phyloP scores from a whole-genome alignment of 2,113 vertebrate genomes.

The Catharus bicknelli region DNA sequence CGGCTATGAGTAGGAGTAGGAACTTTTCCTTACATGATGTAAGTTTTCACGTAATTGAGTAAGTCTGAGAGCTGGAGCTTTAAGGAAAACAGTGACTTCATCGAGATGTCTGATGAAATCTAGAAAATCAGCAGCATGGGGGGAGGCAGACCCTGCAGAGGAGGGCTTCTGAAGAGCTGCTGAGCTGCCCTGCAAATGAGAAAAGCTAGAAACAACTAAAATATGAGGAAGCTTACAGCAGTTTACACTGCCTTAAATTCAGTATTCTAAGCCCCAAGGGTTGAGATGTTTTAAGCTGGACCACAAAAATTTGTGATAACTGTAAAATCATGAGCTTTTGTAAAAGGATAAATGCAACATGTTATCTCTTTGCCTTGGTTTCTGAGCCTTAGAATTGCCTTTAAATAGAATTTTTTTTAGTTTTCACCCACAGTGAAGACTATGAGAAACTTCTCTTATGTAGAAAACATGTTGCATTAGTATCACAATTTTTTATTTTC shows the following conservation, averaged over 20 bases:
- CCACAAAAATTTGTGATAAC: background rate
- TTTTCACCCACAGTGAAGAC: background rate
- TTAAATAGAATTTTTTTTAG: background rate
- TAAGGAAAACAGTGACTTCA: background rate
- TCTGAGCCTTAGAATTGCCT: background rate
- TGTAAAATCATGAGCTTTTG: background rate
- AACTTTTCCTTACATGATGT: background rate
- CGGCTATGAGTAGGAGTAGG: background rate
- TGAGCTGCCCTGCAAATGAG: background rate
- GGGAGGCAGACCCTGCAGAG: background rate
- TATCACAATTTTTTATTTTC: background rate
- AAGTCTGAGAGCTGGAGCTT: background rate
- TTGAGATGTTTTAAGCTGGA: background rate
- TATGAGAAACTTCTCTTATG: background rate
- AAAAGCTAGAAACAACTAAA: background rate
- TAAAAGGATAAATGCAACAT: background rate
- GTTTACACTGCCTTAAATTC: background rate
- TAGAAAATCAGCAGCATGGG: background rate
- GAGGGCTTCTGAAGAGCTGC: background rate
- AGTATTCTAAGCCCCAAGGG: background rate
- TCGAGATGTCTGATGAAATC: background rate
- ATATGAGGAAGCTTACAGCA: background rate
- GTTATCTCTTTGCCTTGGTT: background rate
- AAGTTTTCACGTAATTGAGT: background rate
- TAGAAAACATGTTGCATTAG: background rate